Conservation (phyloP, 2,888 invertebrate genomes). For the Nomada fucata region DNA sequence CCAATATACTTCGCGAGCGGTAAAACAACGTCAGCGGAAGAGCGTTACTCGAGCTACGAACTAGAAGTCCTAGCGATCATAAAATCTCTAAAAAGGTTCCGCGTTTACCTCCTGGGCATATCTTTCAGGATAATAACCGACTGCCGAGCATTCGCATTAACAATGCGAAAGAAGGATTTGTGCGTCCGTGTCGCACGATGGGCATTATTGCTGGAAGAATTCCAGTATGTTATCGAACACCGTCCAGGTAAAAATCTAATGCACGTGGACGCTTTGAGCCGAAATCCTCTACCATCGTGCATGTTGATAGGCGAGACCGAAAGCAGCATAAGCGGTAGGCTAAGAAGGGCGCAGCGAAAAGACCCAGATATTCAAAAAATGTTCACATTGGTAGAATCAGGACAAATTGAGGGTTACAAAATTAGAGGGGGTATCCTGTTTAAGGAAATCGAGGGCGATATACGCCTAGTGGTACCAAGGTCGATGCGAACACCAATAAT, state of each 20-base stretch:
- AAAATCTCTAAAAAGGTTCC: neutral
- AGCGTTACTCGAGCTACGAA: neutral
- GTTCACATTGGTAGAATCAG: neutral
- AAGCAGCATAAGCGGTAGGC: neutral
- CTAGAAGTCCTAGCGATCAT: neutral
- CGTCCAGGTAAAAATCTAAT: neutral
- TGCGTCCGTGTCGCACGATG: neutral
- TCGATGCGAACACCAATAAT: neutral
- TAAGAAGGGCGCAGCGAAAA: neutral
- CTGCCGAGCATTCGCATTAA: neutral
- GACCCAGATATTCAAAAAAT: neutral
- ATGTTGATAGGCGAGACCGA: neutral
- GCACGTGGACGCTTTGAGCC: neutral
- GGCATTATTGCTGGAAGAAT: neutral
- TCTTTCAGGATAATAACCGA: neutral
- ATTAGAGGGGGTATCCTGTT: neutral
- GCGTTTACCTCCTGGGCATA: neutral
- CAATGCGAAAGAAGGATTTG: neutral
- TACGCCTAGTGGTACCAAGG: neutral
- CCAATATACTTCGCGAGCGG: neutral
- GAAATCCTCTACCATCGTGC: neutral
- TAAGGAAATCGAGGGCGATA: slow-evolving; percentile 1
- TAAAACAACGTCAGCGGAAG: neutral
- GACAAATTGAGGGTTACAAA: neutral
- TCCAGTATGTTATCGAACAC: neutral